These are phyloP conservation scores for Alethe castanea DNA, from an alignment of 2,113 vertebrate species.

Conservation along the genomic window DNA sequence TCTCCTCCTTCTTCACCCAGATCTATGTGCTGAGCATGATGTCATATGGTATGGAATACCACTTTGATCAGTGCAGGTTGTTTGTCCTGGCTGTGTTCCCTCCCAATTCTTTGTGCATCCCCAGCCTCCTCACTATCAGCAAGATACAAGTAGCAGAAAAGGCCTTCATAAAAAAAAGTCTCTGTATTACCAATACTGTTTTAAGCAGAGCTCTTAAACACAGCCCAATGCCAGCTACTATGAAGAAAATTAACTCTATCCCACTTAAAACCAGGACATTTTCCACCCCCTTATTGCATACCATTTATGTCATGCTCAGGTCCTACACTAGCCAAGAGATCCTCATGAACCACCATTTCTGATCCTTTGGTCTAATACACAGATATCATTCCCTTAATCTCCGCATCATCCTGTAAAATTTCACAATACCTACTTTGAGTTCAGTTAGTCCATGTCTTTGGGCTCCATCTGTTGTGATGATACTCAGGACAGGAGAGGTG, in stretches of 20 bases:
- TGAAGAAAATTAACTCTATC: background rate
- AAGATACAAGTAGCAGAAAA: background rate
- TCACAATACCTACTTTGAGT: background rate
- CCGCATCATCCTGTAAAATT: background rate
- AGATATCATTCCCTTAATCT: background rate
- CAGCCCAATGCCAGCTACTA: background rate
- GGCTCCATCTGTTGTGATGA: background rate
- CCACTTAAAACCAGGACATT: background rate
- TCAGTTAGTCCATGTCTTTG: background rate
- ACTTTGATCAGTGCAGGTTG: background rate
- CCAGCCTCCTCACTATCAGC: background rate
- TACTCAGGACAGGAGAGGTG: background rate
- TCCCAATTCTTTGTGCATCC: background rate
- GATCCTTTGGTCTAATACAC: background rate
- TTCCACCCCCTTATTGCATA: background rate
- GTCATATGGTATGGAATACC: background rate
- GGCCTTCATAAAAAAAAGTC: background rate
- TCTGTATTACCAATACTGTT: background rate
- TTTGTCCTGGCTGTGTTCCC: background rate
- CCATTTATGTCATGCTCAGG: background rate
- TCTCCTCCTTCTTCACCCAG: background rate
- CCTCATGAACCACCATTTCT: background rate
- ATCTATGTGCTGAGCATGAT: background rate
- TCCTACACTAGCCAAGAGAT: background rate
- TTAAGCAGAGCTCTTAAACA: background rate